These are phyloP conservation scores for Drosophila anceps DNA, from an alignment of 2,888 invertebrate species.

Conservation along the genomic window DNA sequence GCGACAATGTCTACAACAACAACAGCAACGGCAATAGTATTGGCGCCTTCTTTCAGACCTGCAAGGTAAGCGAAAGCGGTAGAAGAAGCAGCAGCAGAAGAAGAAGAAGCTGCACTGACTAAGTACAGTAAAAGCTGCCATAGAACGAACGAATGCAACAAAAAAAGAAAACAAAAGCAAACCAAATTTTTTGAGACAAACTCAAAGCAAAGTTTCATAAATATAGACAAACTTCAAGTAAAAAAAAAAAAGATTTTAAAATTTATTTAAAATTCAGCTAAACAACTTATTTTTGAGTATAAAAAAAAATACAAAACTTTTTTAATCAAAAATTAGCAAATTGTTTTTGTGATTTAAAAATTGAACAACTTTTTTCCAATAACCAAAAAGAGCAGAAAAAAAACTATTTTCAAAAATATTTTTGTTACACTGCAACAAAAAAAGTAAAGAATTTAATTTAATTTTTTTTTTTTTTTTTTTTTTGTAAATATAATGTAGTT, in stretches of 20 bases:
- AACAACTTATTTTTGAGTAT: too few relatives aligned
- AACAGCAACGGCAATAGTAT: slow-evolving; percentile 55
- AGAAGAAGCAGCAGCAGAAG: slow-evolving; percentile 1
- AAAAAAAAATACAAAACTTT: too few relatives aligned
- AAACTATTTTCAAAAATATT: too few relatives aligned
- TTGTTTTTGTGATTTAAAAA: too few relatives aligned
- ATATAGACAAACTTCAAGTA: too few relatives aligned
- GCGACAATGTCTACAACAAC: slow-evolving; percentile 47
- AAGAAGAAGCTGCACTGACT: not conserved
- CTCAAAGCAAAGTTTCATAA: not conserved
- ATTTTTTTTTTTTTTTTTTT: too few relatives aligned
- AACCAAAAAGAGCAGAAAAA: too few relatives aligned
- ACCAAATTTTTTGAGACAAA: not conserved
- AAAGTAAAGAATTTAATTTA: too few relatives aligned
- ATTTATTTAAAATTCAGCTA: too few relatives aligned
- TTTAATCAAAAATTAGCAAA: too few relatives aligned
- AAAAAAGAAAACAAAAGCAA: not conserved
- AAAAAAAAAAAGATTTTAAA: too few relatives aligned
- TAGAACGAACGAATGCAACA: not conserved
- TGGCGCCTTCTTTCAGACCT: slow-evolving; percentile 86
- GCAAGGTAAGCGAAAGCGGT: slow-evolving; percentile 83
- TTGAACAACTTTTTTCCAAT: too few relatives aligned
- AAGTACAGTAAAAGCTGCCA: not conserved
- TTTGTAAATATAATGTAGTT: not conserved
- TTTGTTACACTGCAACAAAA: not conserved